Conservation (phyloP, 1,140 invertebrate genomes). For the Doryteuthis pealeii region DNA sequence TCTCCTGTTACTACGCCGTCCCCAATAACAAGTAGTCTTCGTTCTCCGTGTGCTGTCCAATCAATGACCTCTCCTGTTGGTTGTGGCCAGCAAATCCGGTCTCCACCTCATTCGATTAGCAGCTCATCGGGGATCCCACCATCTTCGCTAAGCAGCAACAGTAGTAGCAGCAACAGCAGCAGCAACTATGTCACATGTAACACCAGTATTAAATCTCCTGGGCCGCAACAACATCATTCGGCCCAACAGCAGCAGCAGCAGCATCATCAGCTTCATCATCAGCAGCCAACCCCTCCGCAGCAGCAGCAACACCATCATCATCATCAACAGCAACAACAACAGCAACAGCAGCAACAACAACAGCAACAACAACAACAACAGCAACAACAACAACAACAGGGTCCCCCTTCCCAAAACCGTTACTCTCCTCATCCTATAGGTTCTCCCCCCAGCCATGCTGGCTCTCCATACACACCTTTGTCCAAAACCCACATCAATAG, state of each 20-base stretch:
- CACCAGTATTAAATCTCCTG: conserved; percentile 14
- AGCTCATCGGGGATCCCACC: background rate
- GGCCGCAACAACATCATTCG: conserved; percentile 10
- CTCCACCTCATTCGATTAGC: conserved; percentile 22
- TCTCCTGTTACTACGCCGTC: conserved; percentile 31
- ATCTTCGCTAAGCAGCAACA: background rate
- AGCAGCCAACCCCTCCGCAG: background rate
- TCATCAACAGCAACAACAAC: conserved; percentile 28
- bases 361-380: conserved; percentile 21
- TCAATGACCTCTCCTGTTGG: conserved; percentile 5
- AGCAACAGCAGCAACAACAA: conserved; percentile 33
- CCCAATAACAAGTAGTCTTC: conserved; percentile 12
- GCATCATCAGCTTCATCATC: conserved; percentile 4
- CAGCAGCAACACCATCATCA: background rate
- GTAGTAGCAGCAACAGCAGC: background rate
- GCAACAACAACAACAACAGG: conserved; percentile 37
- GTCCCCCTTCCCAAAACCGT: conserved; percentile 15
- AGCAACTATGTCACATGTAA: background rate
- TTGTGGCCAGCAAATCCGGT: conserved; percentile 15
- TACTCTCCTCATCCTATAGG: conserved; percentile 13
- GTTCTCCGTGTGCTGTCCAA: conserved; percentile 16
- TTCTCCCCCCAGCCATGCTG: conserved; percentile 25
- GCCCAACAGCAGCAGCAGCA: conserved; percentile 29
- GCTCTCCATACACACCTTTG: conserved; percentile 23
- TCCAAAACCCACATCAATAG: conserved; percentile 21